Percentiles rank a stretch among this genome's conserved stretches.
Conservation (phyloP, 2,797 vertebrate species). For the Capromys pilorides region DNA sequence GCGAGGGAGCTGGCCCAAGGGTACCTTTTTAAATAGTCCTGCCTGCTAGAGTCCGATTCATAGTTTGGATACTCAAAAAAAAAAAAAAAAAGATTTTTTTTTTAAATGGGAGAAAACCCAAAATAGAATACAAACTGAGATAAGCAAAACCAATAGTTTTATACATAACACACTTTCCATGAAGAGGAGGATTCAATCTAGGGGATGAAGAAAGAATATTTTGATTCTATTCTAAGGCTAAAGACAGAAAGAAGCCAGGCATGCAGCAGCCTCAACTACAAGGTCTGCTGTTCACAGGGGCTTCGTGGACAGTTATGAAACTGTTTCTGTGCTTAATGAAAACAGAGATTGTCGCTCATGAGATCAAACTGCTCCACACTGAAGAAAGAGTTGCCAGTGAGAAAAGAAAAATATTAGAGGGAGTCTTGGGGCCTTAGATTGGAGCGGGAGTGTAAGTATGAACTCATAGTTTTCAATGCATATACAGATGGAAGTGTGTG, state of each 20-base stretch:
- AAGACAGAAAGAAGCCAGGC: neutral
- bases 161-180: neutral
- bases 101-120: neutral
- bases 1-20: fast-evolving
- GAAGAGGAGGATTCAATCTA: neutral
- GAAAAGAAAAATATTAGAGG: neutral
- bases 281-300: neutral
- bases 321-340: neutral
- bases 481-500: too few species aligned
- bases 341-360: neutral
- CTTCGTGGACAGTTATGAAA: neutral
- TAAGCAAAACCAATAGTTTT: neutral
- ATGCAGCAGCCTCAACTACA: too few species aligned
- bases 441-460: neutral
- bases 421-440: neutral
- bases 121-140: neutral
- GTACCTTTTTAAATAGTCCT: neutral
- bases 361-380: neutral
- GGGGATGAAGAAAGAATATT: neutral
- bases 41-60: neutral
- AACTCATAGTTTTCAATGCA: neutral
- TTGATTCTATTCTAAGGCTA: neutral
- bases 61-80: neutral
- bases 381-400: neutral
- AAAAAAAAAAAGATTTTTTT: neutral